Evolutionary conservation across 2,797 vertebrate species (phyloP), one percentile per base, ranked within the genome.

Genomic region (Nasua narica): DNA sequence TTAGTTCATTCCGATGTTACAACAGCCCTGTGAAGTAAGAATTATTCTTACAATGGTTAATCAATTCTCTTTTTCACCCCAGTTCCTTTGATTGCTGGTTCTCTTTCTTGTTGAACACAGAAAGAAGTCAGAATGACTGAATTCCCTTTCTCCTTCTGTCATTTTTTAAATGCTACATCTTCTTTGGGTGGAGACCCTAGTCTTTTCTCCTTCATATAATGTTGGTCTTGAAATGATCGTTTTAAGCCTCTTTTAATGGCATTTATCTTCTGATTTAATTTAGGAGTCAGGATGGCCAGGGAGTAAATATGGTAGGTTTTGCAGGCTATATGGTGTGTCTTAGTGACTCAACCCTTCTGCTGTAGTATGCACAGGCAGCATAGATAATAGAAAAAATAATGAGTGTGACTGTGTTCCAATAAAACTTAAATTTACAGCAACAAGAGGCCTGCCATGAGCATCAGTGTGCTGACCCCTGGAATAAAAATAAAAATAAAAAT

Each of bases 371-470:
- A 89, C 92, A 97, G 92, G 14, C 1, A 76, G 48, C 5, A 46
- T 15, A 58, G 29, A 74, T 13, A 83, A 79, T 69, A 87, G 3
- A 56, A 65, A 82, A 79, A 92, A 10, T 8, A 91, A 93, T 23
- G 15, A 19, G 5, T 58, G 40, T 81, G 83, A 4, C 78, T 91
- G 32, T 93, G n/a, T 87, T 89, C 79, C 52, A 93, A 6, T 89
- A 96, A 84, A 76, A 91, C 9, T 65, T 91, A 93, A 93, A 87
- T 87, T 94, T 94, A 89, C 6, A 89, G 52, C 89, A 96, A 69
- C 7, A 79, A 65, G 50, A 79, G 77, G 18, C 10, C 6, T 90
- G 2, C 56, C 16, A 40, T 78, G 3, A 35, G 25, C 23, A 3
- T 70, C 85, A 19, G 13, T 89, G 83, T 62, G 27, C 12, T 87